Evolutionary conservation across 2,797 vertebrate species (phyloP), one percentile per base, ranked within the genome.

Genomic region (Enteromius fasciolatus): DNA sequence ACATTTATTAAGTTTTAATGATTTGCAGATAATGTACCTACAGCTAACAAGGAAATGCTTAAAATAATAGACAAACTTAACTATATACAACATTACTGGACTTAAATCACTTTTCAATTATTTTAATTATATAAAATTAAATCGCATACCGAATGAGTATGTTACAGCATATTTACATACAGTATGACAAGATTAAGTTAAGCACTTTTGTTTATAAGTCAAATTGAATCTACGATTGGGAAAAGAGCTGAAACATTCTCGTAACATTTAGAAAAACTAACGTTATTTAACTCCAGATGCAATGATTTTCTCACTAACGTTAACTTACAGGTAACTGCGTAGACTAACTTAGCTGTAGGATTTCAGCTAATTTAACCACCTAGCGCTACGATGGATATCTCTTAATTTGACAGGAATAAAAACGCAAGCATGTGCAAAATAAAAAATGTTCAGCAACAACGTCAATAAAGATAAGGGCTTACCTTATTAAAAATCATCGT

Each of bases 401-500:
- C 11, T 33, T 39, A 4, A 64, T 28, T 25, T 39, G 44, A 39
- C 44, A 48, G 20, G 5, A 41, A 61, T 67, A 17, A 14, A 78
- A 44, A 28, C 0, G 2, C 2, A 31, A 31, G 4, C 1, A 18
- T 41, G 41, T 36, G 3, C 4, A 28, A 63, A 59, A 46, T 6
- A 44, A 15, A 17, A 33, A 63, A 15, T 46, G 31, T 25, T 17
- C 8, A 76, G 15, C 7, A 28, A 44, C 7, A 14, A n/a, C 0
- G 10, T 48, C 46, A 0, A 11, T 1, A 1, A 0, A 0, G 3
- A 0, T 9, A 4, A 3, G 4, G 3, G 11, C 54, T n/a, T 81
- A 95, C 94, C 93, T 94, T 94, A 14, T 81, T 93, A 2, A 94
- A 31, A 39, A 94, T 66, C 94, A 95, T 95, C 28, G 25, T 87